These are phyloP conservation scores for Apostichopus leukothele DNA, from an alignment of 53 echinoderm and acorn worm genomes.

Conservation along the genomic window DNA sequence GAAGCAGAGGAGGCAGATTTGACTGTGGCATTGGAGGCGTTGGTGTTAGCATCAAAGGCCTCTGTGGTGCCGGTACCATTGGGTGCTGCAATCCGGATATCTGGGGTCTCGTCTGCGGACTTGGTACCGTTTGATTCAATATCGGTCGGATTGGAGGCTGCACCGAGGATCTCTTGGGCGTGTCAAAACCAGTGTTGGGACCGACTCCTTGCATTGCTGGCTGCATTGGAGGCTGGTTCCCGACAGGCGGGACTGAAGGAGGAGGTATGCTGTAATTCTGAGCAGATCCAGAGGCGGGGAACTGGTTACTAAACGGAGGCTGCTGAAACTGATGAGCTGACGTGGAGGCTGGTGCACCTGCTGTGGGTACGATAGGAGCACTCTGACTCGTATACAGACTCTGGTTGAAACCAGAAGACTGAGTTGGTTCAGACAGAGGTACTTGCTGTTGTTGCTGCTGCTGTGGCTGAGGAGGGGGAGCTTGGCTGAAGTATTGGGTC, in stretches of 20 bases:
- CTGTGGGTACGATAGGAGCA: slow-evolving; percentile 5
- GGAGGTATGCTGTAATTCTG: slow-evolving; percentile 55
- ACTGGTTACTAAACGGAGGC: slow-evolving; percentile 48
- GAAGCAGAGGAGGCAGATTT: slow-evolving; percentile 16
- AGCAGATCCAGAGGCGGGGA: slow-evolving; percentile 19
- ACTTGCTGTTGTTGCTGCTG: slow-evolving; percentile 4
- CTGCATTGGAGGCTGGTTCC: slow-evolving; percentile 52
- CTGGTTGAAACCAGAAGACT: slow-evolving; percentile 6
- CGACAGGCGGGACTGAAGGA: slow-evolving; percentile 28
- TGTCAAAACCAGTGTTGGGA: slow-evolving; percentile 47
- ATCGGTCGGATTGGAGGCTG: slow-evolving; percentile 50
- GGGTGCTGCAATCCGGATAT: slow-evolving; percentile 48
- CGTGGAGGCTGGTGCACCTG: slow-evolving; percentile 40
- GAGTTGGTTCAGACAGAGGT: slow-evolving; percentile 4
- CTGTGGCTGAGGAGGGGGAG: slow-evolving; percentile 30
- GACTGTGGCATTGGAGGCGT: slow-evolving; percentile 31
- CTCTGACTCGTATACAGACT: slow-evolving; percentile 13
- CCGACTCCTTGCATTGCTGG: slow-evolving; percentile 48
- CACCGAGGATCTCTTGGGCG: slow-evolving; percentile 18
- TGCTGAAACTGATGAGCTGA: slow-evolving; percentile 51
- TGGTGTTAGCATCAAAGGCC: neutral
- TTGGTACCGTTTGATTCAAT: slow-evolving; percentile 50
- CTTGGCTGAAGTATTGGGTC: neutral
- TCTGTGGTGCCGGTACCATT: slow-evolving; percentile 20
- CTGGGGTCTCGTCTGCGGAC: slow-evolving; percentile 49